These are phyloP conservation scores for Andrena cerasifolii DNA, from an alignment of 1,140 invertebrate genomes.

Conservation along the genomic window DNA sequence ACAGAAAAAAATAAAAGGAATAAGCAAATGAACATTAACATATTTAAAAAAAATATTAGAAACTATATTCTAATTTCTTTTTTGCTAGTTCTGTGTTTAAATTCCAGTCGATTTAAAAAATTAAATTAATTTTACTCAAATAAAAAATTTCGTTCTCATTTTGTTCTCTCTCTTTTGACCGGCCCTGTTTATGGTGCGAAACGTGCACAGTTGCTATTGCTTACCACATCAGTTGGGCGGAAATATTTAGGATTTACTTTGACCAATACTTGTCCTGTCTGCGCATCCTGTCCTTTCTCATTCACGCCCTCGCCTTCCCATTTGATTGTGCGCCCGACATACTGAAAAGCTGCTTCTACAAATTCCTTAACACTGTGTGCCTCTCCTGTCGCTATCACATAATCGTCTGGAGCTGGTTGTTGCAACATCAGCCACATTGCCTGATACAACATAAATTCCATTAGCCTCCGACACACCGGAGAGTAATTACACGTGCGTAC, in stretches of 20 bases:
- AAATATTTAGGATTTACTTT: conserved; percentile 97
- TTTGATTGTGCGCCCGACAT: conserved; percentile 87
- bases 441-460: conserved; percentile 81
- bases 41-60: no score
- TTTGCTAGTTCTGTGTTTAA: no score
- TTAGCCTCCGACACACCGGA: no score
- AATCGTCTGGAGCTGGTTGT: conserved; percentile 95
- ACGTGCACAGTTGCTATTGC: conserved; percentile 76
- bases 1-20: no score
- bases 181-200: no score
- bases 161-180: no score
- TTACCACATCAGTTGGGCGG: conserved; percentile 98
- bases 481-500: no score
- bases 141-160: no score
- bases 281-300: conserved; percentile 94
- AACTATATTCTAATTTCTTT: background rate
- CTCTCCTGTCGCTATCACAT: conserved; percentile 98
- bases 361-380: conserved; percentile 98
- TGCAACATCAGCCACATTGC: conserved; percentile 99
- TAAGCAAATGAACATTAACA: no score
- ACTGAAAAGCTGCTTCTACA: conserved; percentile 94
- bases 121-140: no score
- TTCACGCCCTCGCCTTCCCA: conserved; percentile 95
- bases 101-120: no score
- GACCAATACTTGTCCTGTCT: conserved; percentile 91